phyloP scores from a whole-genome alignment of 2,113 vertebrate genomes.

The Cacatua alba region DNA sequence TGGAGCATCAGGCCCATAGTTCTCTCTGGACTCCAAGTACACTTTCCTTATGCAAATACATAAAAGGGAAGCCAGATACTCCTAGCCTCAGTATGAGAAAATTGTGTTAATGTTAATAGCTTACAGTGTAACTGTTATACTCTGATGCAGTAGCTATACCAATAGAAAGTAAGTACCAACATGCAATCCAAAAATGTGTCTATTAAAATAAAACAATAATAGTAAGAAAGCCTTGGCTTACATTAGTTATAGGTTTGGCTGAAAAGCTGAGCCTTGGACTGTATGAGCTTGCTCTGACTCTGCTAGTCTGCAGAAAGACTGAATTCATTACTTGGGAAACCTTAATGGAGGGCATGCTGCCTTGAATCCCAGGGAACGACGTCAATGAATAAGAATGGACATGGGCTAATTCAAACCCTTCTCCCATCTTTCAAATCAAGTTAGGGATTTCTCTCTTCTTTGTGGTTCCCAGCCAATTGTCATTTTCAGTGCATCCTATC shows the following conservation, averaged over 20 bases:
- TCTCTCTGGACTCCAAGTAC: neutral
- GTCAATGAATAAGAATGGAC: conserved; percentile 12
- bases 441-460: conserved; percentile 46
- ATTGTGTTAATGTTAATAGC: conserved; percentile 33
- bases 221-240: conserved; percentile 19
- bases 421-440: conserved; percentile 55
- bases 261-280: conserved; percentile 7
- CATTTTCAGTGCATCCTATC: conserved; percentile 49
- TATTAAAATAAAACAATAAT: conserved; percentile 38
- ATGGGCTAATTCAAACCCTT: conserved; percentile 43
- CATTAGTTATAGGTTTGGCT: neutral
- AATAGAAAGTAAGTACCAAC: neutral
- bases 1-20: neutral
- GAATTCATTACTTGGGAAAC: conserved; percentile 26
- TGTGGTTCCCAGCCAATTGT: conserved; percentile 40
- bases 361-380: neutral
- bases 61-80: conserved; percentile 35
- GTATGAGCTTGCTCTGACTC: neutral
- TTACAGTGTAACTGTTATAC: neutral
- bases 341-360: neutral
- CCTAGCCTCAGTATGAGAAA: neutral
- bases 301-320: neutral
- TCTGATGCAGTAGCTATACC: neutral
- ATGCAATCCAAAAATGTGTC: conserved; percentile 9
- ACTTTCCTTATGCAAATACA: neutral